A percentile compares a stretch with the other conserved stretches of the same genome.
These are phyloP conservation scores for Podargus strigoides DNA, from an alignment of 2,797 vertebrate species.

Conservation along the genomic window DNA sequence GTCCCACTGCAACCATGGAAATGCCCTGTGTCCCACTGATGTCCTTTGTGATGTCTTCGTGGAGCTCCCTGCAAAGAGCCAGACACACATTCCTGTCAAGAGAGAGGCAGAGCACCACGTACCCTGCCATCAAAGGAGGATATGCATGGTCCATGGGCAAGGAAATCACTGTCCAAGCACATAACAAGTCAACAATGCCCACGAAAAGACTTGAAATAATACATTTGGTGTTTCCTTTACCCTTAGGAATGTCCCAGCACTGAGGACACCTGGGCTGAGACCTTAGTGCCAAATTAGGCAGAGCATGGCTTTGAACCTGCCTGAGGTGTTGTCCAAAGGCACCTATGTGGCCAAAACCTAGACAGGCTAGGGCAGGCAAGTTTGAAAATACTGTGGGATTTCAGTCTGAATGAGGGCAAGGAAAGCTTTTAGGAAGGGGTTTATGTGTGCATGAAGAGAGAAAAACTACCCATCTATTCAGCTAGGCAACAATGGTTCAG, in stretches of 20 bases:
- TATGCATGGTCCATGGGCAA: rapidly evolving
- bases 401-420: not conserved
- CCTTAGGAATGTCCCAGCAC: not conserved
- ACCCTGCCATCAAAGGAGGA: too few relatives aligned
- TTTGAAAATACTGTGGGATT: not conserved
- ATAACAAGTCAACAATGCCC: too few relatives aligned
- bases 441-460: not conserved
- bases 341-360: not conserved
- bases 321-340: not conserved
- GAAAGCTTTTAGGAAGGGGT: rapidly evolving
- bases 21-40: not conserved
- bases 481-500: not conserved
- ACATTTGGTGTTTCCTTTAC: not conserved
- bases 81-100: rapidly evolving
- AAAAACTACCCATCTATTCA: not conserved
- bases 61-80: not conserved
- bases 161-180: not conserved
- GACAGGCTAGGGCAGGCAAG: rapidly evolving
- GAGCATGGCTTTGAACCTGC: not conserved
- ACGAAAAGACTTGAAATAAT: not conserved
- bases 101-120: not conserved
- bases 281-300: not conserved
- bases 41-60: not conserved
- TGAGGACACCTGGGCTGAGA: not conserved
- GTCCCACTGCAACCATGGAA: not conserved